phyloP scores from a whole-genome alignment of 2,888 invertebrate genomes.

The Trimorus sp. region DNA sequence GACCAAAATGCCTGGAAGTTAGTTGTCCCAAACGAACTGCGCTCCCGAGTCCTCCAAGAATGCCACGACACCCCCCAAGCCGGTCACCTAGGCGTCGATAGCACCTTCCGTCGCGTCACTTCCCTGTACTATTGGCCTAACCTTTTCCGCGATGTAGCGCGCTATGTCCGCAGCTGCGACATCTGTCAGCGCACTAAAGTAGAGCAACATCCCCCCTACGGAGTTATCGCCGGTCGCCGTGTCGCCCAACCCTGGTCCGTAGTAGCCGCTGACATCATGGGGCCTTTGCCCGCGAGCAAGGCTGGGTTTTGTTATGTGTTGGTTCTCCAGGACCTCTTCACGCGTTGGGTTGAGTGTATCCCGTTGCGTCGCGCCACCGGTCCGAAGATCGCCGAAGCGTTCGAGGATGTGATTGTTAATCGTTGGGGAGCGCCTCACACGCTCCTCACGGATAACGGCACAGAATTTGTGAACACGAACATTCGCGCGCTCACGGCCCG shows the following conservation, averaged over 20 bases:
- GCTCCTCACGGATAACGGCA: conserved; percentile 69
- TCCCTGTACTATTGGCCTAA: conserved; percentile 18
- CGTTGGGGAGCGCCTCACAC: conserved; percentile 62
- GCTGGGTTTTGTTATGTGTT: too few relatives aligned
- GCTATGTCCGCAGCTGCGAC: too few relatives aligned
- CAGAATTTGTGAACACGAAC: conserved; percentile 59
- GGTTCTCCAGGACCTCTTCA: too few relatives aligned
- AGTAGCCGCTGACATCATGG: too few relatives aligned
- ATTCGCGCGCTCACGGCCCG: not conserved
- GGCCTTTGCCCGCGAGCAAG: too few relatives aligned
- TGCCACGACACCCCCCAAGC: conserved; percentile 2
- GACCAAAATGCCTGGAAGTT: not conserved
- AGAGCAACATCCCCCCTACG: too few relatives aligned
- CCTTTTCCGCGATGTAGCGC: not conserved
- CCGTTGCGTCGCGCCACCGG: conserved; percentile 49
- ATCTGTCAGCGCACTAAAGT: too few relatives aligned
- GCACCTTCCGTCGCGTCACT: not conserved
- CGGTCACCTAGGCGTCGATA: too few relatives aligned
- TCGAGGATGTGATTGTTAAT: conserved; percentile 61
- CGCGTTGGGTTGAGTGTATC: not conserved
- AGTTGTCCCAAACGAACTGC: not conserved
- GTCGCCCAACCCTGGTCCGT: too few relatives aligned
- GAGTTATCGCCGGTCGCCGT: too few relatives aligned
- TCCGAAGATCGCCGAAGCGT: conserved; percentile 27
- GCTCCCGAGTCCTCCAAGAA: not conserved